These are phyloP conservation scores for Parascotia fuliginaria DNA, from an alignment of 2,888 invertebrate genomes.

Conservation along the genomic window DNA sequence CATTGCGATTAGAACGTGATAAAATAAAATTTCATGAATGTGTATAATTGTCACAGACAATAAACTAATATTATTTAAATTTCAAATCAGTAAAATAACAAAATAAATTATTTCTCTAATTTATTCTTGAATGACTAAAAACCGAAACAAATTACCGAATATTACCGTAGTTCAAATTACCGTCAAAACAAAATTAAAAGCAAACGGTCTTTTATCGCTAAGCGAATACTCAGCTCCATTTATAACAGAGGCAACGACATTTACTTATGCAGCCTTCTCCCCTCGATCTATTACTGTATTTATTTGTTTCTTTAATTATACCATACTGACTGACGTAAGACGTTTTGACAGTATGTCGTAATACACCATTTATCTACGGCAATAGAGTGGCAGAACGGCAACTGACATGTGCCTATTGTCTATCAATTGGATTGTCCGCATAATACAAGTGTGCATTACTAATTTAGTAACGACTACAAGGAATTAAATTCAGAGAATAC, in stretches of 20 bases:
- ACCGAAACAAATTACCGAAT: no score
- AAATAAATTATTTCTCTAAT: no score
- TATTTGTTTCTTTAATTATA: slow-evolving; percentile 35
- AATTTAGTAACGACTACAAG: slow-evolving; percentile 3
- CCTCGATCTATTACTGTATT: slow-evolving; percentile 24
- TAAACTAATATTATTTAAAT: not conserved
- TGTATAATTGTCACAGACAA: slow-evolving; percentile 30
- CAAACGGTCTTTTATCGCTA: not conserved
- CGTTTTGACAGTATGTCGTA: slow-evolving; percentile 42
- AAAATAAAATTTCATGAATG: slow-evolving; percentile 38
- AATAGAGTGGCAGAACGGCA: slow-evolving; percentile 14
- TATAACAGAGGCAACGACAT: slow-evolving; percentile 17
- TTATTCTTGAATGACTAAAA: no score
- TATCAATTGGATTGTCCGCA: slow-evolving; percentile 15
- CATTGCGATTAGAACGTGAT: slow-evolving; percentile 48
- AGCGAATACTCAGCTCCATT: slow-evolving; percentile 11
- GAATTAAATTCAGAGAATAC: no score
- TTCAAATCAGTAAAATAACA: not conserved
- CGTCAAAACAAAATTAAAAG: not conserved
- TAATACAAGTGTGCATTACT: slow-evolving; percentile 15
- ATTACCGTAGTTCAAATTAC: not conserved
- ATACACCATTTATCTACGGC: slow-evolving; percentile 21
- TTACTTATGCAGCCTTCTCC: slow-evolving; percentile 32
- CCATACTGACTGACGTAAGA: slow-evolving; percentile 29
- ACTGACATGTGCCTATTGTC: slow-evolving; percentile 20